phyloP scores from a whole-genome alignment of 2,888 invertebrate genomes.

The Phasia obesa region DNA sequence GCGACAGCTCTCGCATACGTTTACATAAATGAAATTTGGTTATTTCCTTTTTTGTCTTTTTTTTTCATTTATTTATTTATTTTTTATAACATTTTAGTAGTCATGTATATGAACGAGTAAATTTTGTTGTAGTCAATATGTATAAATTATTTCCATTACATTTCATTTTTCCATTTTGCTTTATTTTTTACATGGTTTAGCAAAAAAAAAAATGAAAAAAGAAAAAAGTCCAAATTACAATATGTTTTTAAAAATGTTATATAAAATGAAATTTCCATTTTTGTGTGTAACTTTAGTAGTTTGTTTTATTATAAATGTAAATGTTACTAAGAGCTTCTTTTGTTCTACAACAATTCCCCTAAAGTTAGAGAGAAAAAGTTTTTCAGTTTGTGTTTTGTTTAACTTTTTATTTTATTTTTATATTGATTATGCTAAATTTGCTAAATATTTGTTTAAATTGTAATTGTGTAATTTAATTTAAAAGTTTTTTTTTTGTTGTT shows the following conservation, averaged over 20 bases:
- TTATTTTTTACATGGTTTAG: neutral
- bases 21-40: neutral
- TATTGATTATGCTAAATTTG: constrained; percentile 61
- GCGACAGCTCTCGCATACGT: no score
- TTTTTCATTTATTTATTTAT: neutral
- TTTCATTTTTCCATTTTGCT: constrained; percentile 37
- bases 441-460: constrained; percentile 53
- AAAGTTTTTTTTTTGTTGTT: constrained; percentile 21
- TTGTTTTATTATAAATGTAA: constrained; percentile 50
- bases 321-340: constrained; percentile 36
- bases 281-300: constrained; percentile 8
- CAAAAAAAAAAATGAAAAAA: neutral
- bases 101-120: constrained; percentile 22
- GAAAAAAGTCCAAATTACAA: constrained; percentile 21
- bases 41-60: neutral
- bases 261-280: constrained; percentile 7
- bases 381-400: neutral
- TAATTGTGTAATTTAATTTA: constrained; percentile 58
- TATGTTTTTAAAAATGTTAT: constrained; percentile 53
- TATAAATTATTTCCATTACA: constrained; percentile 63
- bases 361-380: constrained; percentile 27
- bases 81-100: constrained; percentile 30
- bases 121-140: constrained; percentile 59
- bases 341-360: constrained; percentile 12
- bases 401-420: constrained; percentile 6